Base-by-base conservation (phyloP, 2,113 vertebrate genomes). In the Hemicordylus capensis region DNA sequence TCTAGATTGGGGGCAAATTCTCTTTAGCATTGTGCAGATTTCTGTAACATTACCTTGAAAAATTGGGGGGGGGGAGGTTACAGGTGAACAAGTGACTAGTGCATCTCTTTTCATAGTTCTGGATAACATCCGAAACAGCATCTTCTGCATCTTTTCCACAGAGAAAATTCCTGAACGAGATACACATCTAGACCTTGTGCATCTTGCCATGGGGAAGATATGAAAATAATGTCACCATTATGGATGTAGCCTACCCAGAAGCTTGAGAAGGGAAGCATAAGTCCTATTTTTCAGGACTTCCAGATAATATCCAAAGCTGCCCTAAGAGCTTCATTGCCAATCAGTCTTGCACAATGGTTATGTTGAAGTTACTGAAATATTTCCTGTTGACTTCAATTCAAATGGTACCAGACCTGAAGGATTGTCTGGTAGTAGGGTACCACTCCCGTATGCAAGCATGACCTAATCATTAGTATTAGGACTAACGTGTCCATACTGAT, bases 241-340 rank as follows among this genome's bases (percentile, higher is more conserved):
- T 48, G 44, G 66, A 39, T 51, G 74, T 89, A n/a, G n/a, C n/a
- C n/a, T 88, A 83, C 86, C 59, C 0, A 0, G 84, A 74, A 93
- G 83, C 86, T 67, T 76, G 44, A 15, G 63, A 85, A 63, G 64
- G 3, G 48, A 84, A n/a, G 48, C 83, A 56, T 22, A 31, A 7
- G 37, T 63, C 34, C 22, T n/a, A 42, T 12, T 83, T 59, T 76
- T 74, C 56, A 74, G 69, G 17, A 34, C 22, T 48, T 85, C 76
- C 82, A 44, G 11, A 31, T 37, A 66, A n/a, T 37, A 76, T 54
- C 24, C 17, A 48, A 39, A 39, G 12, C 15, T 51, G 9, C 77
- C 76, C 83, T 10, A 89, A 89, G 86, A 89, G n/a, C 87, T 87
- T 92, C 79, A 77, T 86, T 91, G 76, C 89, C 92, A 89, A 89